A percentile compares a stretch with the other conserved stretches of the same genome.
These are phyloP conservation scores for Calliopum simillimum DNA, from an alignment of 2,888 invertebrate species.

Conservation along the genomic window DNA sequence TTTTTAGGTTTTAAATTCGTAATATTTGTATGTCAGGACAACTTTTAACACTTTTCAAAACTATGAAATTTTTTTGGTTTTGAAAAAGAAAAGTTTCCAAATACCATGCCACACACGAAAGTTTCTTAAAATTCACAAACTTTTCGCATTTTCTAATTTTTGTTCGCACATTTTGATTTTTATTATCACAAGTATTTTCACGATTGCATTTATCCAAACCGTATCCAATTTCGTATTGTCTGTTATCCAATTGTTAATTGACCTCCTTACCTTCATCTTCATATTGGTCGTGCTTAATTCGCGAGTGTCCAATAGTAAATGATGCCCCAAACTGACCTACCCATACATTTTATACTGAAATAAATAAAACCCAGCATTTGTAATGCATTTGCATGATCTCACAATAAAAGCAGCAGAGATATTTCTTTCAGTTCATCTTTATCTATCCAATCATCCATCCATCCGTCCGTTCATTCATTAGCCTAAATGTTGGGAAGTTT, in stretches of 20 bases:
- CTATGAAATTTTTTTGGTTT: too few species aligned
- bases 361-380: slow-evolving; percentile 28
- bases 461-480: background rate
- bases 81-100: too few species aligned
- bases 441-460: background rate
- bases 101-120: too few species aligned
- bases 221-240: background rate
- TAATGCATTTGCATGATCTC: slow-evolving; percentile 20
- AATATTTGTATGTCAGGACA: too few species aligned
- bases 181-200: too few species aligned
- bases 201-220: too few species aligned
- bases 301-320: slow-evolving; percentile 62
- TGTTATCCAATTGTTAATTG: slow-evolving; percentile 40
- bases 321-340: slow-evolving; percentile 56
- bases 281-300: slow-evolving; percentile 58
- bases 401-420: background rate
- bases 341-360: slow-evolving; percentile 61
- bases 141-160: too few species aligned
- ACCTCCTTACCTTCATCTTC: slow-evolving; percentile 64
- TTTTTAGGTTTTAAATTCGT: too few species aligned
- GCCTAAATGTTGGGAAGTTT: background rate
- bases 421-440: background rate
- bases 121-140: too few species aligned
- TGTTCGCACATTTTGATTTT: too few species aligned
- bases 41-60: too few species aligned